phyloP scores from a whole-genome alignment of 2,113 vertebrate genomes.

The Penelope pileata region DNA sequence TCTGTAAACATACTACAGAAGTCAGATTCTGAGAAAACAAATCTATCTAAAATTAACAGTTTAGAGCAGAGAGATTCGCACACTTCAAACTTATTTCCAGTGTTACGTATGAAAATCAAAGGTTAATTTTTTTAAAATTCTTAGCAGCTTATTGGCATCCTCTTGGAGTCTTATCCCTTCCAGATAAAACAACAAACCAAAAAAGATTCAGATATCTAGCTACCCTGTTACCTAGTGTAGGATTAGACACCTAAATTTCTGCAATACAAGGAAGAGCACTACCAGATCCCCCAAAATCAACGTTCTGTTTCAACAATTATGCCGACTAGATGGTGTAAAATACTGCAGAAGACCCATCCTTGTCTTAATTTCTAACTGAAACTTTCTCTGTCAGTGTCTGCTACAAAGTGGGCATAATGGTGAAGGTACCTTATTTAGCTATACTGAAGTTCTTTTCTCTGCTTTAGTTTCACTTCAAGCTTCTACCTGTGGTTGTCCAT shows the following conservation, averaged over 20 bases:
- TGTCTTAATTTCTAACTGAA: too few relatives aligned
- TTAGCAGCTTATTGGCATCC: not conserved
- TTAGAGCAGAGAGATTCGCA: not conserved
- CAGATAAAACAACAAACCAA: not conserved
- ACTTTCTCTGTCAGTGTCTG: too few relatives aligned
- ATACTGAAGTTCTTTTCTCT: not conserved
- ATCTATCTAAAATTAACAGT: not conserved
- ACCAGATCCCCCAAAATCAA: not conserved
- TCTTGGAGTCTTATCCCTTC: not conserved
- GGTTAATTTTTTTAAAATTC: not conserved
- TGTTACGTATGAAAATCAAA: not conserved
- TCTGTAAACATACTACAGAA: not conserved
- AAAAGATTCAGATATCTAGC: not conserved
- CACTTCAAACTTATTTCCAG: not conserved
- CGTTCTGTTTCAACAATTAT: not conserved
- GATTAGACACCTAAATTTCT: not conserved
- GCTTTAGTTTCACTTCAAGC: not conserved
- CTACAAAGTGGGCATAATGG: too few relatives aligned
- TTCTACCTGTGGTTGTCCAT: not conserved
- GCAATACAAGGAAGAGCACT: not conserved
- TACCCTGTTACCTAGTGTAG: not conserved
- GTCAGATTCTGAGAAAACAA: not conserved
- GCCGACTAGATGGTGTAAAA: not conserved
- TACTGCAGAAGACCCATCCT: not conserved
- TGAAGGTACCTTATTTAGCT: not conserved